Conservation (phyloP, 2,888 invertebrate species). For the Bombylius discolor region DNA sequence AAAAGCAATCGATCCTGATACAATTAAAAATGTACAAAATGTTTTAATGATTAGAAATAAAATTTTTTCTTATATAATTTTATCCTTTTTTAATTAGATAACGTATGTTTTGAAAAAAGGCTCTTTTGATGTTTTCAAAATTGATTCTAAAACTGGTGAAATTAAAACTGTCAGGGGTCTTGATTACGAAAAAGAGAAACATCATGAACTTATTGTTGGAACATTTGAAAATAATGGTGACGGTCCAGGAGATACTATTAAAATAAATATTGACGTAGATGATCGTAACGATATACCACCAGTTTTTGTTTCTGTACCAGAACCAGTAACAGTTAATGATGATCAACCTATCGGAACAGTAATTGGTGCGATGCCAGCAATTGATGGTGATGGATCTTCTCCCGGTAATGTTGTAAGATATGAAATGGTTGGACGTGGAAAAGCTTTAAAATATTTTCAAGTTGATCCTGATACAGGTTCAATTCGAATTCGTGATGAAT, state of each 20-base stretch:
- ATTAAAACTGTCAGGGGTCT: constrained; percentile 62
- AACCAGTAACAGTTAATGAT: constrained; percentile 72
- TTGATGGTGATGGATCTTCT: constrained; percentile 71
- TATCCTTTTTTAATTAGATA: constrained; percentile 4
- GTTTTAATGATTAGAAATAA: background rate
- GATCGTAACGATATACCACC: constrained; percentile 83
- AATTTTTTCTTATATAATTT: background rate
- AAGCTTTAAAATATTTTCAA: constrained; percentile 73
- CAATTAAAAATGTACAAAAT: constrained; percentile 49
- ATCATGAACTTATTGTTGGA: constrained; percentile 64
- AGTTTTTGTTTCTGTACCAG: constrained; percentile 68
- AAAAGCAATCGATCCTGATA: constrained; percentile 74
- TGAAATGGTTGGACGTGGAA: constrained; percentile 68
- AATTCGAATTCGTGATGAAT: constrained; percentile 65
- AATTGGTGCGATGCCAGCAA: constrained; percentile 64
- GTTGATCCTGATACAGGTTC: constrained; percentile 75
- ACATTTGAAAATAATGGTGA: constrained; percentile 69
- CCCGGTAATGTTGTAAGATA: constrained; percentile 71
- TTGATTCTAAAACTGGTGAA: constrained; percentile 66
- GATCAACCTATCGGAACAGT: constrained; percentile 68
- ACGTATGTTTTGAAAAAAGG: constrained; percentile 76
- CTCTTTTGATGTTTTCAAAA: constrained; percentile 65
- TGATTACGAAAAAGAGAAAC: constrained; percentile 62
- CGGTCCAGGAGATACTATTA: constrained; percentile 56
- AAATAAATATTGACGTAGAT: constrained; percentile 40